These are phyloP conservation scores for Parnassius orleans DNA, from an alignment of 2,888 invertebrate species.

Conservation along the genomic window DNA sequence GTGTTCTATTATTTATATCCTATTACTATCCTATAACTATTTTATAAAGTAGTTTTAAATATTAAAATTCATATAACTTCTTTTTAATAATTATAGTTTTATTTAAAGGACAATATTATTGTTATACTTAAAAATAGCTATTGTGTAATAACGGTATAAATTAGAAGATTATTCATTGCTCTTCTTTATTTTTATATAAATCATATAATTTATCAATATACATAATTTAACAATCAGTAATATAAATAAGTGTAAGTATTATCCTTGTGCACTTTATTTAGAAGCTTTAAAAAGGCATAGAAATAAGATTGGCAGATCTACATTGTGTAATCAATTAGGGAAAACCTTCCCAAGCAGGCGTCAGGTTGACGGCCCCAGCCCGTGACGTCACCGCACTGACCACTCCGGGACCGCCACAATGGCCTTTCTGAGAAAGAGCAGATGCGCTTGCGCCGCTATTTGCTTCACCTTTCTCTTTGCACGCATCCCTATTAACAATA, in stretches of 20 bases:
- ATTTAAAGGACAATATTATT: no score
- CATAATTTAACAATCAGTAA: neutral
- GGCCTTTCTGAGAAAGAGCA: conserved; percentile 78
- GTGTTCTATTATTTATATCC: no score
- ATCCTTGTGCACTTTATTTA: no score
- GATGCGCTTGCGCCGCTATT: conserved; percentile 72
- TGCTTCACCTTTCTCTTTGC: conserved; percentile 52
- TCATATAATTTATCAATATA: no score
- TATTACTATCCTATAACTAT: no score
- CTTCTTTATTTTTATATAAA: no score
- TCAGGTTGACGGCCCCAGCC: conserved; percentile 76
- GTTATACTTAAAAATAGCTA: no score
- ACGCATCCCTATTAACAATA: conserved; percentile 48
- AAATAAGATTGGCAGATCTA: conserved; percentile 28
- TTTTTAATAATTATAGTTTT: no score
- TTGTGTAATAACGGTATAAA: no score
- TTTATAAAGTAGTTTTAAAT: no score
- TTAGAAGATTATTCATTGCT: no score
- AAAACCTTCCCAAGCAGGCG: conserved; percentile 39
- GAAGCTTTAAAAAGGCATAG: neutral
- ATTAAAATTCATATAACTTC: no score
- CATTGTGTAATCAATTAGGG: conserved; percentile 38
- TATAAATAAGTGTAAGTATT: neutral
- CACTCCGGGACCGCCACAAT: conserved; percentile 73
- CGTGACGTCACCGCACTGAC: conserved; percentile 79